Evolutionary conservation across 2,113 vertebrate genomes (phyloP), one percentile per base, ranked within the genome.

Genomic region (Hippopotamus amphibius): DNA sequence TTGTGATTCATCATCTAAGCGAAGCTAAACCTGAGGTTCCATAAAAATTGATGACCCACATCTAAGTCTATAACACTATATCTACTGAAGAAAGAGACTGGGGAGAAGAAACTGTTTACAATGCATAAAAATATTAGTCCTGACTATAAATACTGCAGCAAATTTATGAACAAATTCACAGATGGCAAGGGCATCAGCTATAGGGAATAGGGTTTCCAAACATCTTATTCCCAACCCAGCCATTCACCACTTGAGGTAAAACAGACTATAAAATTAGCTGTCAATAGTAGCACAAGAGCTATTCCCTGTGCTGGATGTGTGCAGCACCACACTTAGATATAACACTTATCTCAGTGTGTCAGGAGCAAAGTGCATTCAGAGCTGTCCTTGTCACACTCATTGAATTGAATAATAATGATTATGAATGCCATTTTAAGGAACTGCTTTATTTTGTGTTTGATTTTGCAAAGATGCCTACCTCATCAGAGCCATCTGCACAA

Each of bases 401-500:
- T 57, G 37, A 28, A 61, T 11, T 95, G 84, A 95, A 65, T 41
- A 76, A 82, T 71, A 76, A 82, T 71, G 57, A 89, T 88, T 66
- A 37, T 28, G 43, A 69, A 65, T 76, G 21, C 26, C 3, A 22
- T 50, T 95, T 43, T 80, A 65, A 88, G 66, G 6, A 74, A 33
- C 1, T 37, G 19, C 5, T 88, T 96, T 61, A 50, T n/a, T 59
- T 79, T 50, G 43, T 26, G 19, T 90, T 95, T 59, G 14, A 61
- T 59, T 74, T 92, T 86, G 9, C 19, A 85, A 79, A 89, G 69
- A 92, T 68, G 11, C 99, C 97, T 98, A 99, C 99, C 99, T 99
- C 99, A 95, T 99, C 99, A 50, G 99, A 99, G 93, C 99, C 99
- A 95, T 99, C 99, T 86, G 99, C 98, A 97, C 99, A 99, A 98